Conservation (phyloP, 1,140 invertebrate species). For the Brachionus paranguensis region DNA sequence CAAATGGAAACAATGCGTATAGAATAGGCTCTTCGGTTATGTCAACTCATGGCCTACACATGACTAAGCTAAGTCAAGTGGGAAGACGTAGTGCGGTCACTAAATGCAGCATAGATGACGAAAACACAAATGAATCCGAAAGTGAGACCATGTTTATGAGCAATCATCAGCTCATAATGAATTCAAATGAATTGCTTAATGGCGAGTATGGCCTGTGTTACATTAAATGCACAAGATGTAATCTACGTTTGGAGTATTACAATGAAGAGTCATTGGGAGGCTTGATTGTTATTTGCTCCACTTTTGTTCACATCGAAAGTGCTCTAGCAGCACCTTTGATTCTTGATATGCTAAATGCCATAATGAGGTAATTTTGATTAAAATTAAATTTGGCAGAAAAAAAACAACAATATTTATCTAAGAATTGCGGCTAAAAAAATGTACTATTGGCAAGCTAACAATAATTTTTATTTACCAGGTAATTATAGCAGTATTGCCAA, state of each 20-base stretch:
- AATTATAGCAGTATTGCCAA: constrained; percentile 73
- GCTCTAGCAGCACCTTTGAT: constrained; percentile 81
- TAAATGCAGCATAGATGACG: constrained; percentile 44
- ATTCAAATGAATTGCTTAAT: constrained; percentile 42
- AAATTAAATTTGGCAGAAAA: constrained; percentile 11
- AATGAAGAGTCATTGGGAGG: constrained; percentile 92
- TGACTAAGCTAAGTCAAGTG: neutral
- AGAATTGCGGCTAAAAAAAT: constrained; percentile 40
- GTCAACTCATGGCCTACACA: neutral
- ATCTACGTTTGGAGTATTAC: constrained; percentile 78
- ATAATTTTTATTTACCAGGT: constrained; percentile 48
- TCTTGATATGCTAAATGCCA: constrained; percentile 77
- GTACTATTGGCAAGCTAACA: constrained; percentile 33
- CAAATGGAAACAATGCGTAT: neutral
- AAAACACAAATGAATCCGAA: constrained; percentile 36
- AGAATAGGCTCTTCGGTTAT: neutral
- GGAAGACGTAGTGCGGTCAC: constrained; percentile 46
- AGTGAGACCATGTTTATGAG: constrained; percentile 42
- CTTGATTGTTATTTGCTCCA: constrained; percentile 80
- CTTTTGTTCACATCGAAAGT: constrained; percentile 91
- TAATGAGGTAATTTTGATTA: constrained; percentile 65
- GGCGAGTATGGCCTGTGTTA: constrained; percentile 14
- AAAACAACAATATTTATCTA: neutral
- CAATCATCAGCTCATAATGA: constrained; percentile 40
- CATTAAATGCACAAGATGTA: constrained; percentile 56